A percentile compares a stretch with the other conserved stretches of the same genome.
These are phyloP conservation scores for Acrossocheilus fasciatus DNA, from an alignment of 2,797 vertebrate species.

Conservation along the genomic window DNA sequence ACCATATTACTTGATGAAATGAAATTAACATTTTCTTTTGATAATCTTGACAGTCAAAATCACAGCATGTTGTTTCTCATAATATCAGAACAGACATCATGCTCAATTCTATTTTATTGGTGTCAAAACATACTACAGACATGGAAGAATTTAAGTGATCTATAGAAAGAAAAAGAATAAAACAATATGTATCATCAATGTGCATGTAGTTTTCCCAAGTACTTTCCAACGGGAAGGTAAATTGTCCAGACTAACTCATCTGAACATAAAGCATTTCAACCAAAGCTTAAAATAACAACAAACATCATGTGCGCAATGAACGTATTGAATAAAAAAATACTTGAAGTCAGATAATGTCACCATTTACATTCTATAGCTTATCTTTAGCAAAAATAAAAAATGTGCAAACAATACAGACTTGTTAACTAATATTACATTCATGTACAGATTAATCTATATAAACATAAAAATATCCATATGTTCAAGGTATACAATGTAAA, in stretches of 20 bases:
- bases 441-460: slow-evolving; percentile 52
- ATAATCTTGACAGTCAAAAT: background rate
- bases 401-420: slow-evolving; percentile 52
- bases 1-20: background rate
- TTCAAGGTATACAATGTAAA: slow-evolving; percentile 76
- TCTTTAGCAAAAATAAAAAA: slow-evolving; percentile 62
- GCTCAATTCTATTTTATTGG: background rate
- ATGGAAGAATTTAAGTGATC: background rate
- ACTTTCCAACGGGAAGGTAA: background rate
- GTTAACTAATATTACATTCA: slow-evolving; percentile 67
- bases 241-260: background rate
- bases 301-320: background rate
- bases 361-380: slow-evolving; percentile 72
- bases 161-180: background rate
- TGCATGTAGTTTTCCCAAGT: background rate
- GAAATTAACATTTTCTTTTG: background rate
- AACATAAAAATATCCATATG: slow-evolving; percentile 73
- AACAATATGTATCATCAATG: background rate
- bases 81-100: background rate
- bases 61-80: background rate
- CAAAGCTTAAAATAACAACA: background rate
- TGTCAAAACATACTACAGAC: slow-evolving; percentile 3
- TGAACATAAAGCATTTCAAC: background rate
- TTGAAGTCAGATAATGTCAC: slow-evolving; percentile 2
- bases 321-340: background rate